Percentiles rank a stretch among this genome's conserved stretches.
These are phyloP conservation scores for Prosopocoilus inquinatus DNA, from an alignment of 2,888 invertebrate species.

Conservation along the genomic window DNA sequence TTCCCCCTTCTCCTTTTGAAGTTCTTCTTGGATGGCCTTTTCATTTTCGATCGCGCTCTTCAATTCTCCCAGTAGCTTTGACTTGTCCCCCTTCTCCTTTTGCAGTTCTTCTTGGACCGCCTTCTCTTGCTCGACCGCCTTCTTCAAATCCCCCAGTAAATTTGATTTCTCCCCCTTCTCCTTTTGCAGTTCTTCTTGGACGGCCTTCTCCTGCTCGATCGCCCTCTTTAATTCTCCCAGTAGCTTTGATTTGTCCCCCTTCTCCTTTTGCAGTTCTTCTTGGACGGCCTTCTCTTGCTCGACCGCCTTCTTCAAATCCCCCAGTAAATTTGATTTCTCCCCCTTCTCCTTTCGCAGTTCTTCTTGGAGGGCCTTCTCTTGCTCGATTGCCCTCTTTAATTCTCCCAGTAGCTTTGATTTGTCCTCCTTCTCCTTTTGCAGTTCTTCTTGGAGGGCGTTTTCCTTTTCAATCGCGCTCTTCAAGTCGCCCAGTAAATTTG, in stretches of 20 bases:
- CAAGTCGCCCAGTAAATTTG: constrained; percentile 14
- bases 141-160: constrained; percentile 17
- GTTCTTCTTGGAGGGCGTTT: constrained; percentile 10
- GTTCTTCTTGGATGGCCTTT: too few relatives aligned
- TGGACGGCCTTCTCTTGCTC: too few relatives aligned
- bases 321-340: constrained; percentile 11
- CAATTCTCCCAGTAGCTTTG: too few relatives aligned
- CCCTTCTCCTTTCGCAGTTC: constrained; percentile 16
- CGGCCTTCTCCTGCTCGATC: too few relatives aligned
- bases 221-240: neutral
- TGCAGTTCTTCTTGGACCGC: constrained; percentile 13
- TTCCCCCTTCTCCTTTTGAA: constrained; percentile 17
- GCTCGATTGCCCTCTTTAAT: neutral
- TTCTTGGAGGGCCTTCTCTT: constrained; percentile 5
- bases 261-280: constrained; percentile 16
- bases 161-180: constrained; percentile 15
- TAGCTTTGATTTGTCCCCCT: too few relatives aligned
- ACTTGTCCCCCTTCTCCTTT: constrained; percentile 14
- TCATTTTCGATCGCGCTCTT: too few relatives aligned
- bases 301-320: too few relatives aligned
- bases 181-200: constrained; percentile 13
- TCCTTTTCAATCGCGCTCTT: too few relatives aligned
- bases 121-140: too few relatives aligned
- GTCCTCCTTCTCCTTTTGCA: constrained; percentile 17
- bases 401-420: constrained; percentile 8